Evolutionary conservation across 2,113 vertebrate species (phyloP).

Genomic region (Hippopotamus amphibius): DNA sequence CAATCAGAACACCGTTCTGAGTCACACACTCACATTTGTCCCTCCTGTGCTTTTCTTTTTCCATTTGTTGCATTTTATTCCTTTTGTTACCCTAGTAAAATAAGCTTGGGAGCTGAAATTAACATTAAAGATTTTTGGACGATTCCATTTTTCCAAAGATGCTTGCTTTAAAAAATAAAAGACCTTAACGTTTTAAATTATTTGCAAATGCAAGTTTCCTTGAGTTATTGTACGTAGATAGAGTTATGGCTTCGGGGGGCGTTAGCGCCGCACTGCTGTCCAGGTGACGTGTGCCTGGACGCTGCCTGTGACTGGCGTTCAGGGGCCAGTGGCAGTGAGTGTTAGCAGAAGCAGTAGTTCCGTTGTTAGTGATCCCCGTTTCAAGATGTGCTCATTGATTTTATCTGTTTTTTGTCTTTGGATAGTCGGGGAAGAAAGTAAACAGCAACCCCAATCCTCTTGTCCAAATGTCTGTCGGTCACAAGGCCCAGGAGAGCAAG

Average conservation of each 20-base stretch:
- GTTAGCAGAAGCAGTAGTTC: background rate
- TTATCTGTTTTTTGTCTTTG: constrained; percentile 70
- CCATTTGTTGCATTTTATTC: constrained; percentile 65
- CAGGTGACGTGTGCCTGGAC: background rate
- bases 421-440: constrained; percentile 95
- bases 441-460: constrained; percentile 95
- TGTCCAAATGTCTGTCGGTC: constrained; percentile 95
- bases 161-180: constrained; percentile 66
- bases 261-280: background rate
- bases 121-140: constrained; percentile 61
- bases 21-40: constrained; percentile 57
- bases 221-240: background rate
- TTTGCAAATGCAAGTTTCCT: constrained; percentile 18
- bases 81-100: constrained; percentile 70
- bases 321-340: constrained; percentile 22
- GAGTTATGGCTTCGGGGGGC: background rate
- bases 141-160: constrained; percentile 59
- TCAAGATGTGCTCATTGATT: constrained; percentile 43
- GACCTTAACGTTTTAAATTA: background rate
- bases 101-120: constrained; percentile 71
- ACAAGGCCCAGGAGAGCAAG: constrained; percentile 94
- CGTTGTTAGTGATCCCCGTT: background rate
- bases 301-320: background rate
- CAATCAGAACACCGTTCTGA: constrained; percentile 43
- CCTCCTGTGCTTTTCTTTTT: constrained; percentile 75